Evolutionary conservation across 1,140 invertebrate genomes (phyloP), one percentile per base, ranked within the genome.

Genomic region (Bilobella aurantiaca): DNA sequence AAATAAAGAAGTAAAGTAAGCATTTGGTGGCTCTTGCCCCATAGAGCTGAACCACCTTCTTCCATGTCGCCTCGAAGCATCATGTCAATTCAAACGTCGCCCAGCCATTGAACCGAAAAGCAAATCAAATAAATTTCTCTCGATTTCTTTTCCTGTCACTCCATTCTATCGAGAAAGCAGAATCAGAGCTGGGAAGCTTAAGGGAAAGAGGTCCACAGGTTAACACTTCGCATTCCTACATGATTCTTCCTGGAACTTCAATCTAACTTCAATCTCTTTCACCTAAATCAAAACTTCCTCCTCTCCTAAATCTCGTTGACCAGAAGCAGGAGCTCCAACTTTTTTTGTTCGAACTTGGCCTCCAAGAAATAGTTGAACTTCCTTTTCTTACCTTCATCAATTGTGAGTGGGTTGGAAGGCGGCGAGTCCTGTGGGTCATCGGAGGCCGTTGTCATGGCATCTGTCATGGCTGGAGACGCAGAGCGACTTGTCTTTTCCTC

Each of bases 91-190:
- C 66, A 64, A 34, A 62, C 58, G 62, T 56, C 58, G 62, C 68
- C 62, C 61, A 58, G 53, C 47, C 58, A 34, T 34, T 67, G 66
- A 57, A 63, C 66, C 65, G 65, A 60, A 56, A 58, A 65, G 69
- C 65, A 70, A 70, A 71, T 71, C 69, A 71, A 71, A 71, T 71
- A 71, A 71, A 71, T 68, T 71, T 71, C 69, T 59, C 64, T 66
- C 69, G 57, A 71, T 71, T 71, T 71, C 66, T 71, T 64, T 58
- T 64, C 66, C 66, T 68, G 66, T 65, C 69, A 71, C 69, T 71
- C 67, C 63, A n/a, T n/a, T n/a, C n/a, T n/a, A n/a, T n/a, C n/a
- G n/a, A n/a, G n/a, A n/a, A n/a, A n/a, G n/a, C n/a, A n/a, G n/a
- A n/a, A n/a, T n/a, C n/a, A n/a, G n/a, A n/a, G n/a, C n/a, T n/a